Evolutionary conservation across 2,797 vertebrate species (phyloP), one percentile per base, ranked within the genome.

Genomic region (Luscinia megarhynchos): DNA sequence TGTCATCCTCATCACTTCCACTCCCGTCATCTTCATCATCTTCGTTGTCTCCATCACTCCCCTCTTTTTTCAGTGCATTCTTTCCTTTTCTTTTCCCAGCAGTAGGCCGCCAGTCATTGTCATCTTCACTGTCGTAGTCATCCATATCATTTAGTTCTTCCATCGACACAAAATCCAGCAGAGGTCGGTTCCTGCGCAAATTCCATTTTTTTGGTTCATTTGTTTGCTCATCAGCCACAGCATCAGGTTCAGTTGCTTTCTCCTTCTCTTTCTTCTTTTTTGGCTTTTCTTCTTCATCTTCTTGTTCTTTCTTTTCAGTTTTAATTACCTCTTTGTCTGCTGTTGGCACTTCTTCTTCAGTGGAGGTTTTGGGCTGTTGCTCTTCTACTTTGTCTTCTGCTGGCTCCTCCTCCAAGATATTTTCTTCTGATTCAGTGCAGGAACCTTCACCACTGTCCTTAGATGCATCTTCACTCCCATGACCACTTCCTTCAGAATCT

Each of bases 51-150:
- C 98, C 99, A 14, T 98, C 97, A 19, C 98, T 98, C 45, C 98
- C 99, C 78, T 99, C 99, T 80, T 98, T 99, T 26, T 97, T 96
- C 57, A 98, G 92, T 0, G 98, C 94, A 0, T 98, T 96, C 94
- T 98, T 99, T 54, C 98, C 97, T 90, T 98, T 99, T 91, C 97
- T 99, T 96, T 98, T 99, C 27, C 97, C 99, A 14, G 98, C 98
- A 11, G 98, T 97, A 12, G 99, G 99, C 38, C 99, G 98, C 99
- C 99, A 99, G 95, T 99, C 99, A 32, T 99, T 99, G 93, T 99
- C 99, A 50, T 99, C 99, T 92, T 99, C 99, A 11, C 99, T 99
- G 74, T 99, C 99, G 17, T 99, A 99, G 96, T 99, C 99, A 86
- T 99, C 99, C 98, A 99, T 99, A 83, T 99, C 99, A 61, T 99